phyloP scores from a whole-genome alignment of 2,113 vertebrate species.

The Cnemophilus loriae region DNA sequence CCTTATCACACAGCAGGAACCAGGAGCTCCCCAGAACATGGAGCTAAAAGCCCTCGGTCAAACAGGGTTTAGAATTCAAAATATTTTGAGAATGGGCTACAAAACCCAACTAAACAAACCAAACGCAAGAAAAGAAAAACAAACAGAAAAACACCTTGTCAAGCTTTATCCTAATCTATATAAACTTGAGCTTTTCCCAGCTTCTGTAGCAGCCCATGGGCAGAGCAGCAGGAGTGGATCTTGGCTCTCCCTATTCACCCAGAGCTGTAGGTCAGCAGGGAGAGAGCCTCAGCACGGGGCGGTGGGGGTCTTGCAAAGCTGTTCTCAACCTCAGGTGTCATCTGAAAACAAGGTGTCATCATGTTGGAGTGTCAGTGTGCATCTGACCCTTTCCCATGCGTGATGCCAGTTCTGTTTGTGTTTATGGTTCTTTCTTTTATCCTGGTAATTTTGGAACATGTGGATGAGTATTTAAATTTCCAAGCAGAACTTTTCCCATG shows the following conservation, averaged over 20 bases:
- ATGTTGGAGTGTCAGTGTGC: not conserved
- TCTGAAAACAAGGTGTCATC: not conserved
- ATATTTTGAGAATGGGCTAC: not conserved
- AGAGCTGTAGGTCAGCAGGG: not conserved
- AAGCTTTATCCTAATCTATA: not conserved
- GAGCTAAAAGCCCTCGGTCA: not conserved
- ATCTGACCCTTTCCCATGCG: rapidly evolving
- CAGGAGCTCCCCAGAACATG: not conserved
- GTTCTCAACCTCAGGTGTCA: not conserved
- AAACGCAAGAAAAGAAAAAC: not conserved
- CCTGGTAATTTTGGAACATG: not conserved
- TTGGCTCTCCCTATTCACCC: not conserved
- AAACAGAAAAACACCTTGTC: not conserved
- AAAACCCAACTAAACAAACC: not conserved
- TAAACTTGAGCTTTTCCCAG: not conserved
- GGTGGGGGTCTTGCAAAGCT: not conserved
- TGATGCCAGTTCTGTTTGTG: not conserved
- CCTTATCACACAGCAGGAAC: not conserved
- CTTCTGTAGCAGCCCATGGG: not conserved
- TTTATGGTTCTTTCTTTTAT: not conserved
- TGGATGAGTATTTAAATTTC: not conserved
- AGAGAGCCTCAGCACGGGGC: not conserved
- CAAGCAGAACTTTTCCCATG: not conserved
- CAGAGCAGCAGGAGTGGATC: not conserved
- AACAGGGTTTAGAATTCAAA: not conserved